Conservation (phyloP, 2,888 invertebrate species). For the Conchocele bisecta region DNA sequence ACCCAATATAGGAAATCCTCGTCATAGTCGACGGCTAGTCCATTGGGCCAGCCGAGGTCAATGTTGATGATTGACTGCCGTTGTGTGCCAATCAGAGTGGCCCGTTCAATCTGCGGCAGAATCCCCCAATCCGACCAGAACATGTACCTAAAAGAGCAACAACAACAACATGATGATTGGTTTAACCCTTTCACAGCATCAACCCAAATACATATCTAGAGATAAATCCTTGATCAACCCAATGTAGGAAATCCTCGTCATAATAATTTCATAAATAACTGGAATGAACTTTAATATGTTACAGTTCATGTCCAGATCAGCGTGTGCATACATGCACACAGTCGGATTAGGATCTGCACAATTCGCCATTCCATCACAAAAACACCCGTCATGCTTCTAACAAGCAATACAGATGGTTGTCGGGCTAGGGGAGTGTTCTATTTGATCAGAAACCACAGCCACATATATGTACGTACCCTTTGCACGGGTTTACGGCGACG, state of each 20-base stretch:
- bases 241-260: no score
- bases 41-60: conserved; percentile 96
- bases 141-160: conserved; percentile 85
- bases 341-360: no score
- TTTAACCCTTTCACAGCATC: not conserved
- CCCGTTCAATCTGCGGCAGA: conserved; percentile 92
- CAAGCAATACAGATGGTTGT: not conserved
- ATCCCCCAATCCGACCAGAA: conserved; percentile 99
- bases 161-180: not conserved
- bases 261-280: not conserved
- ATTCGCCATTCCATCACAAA: no score
- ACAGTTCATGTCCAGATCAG: no score
- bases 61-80: conserved; percentile 94
- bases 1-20: conserved; percentile 95
- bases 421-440: no score
- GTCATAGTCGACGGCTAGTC: conserved; percentile 96
- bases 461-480: conserved; percentile 85
- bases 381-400: no score
- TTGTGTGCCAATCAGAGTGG: conserved; percentile 97
- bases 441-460: not conserved
- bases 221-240: no score
- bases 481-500: conserved; percentile 98
- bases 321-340: no score
- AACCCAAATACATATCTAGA: no score
- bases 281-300: no score